Conservation (phyloP, 2,888 invertebrate genomes). For the Heteromurus nitidus region DNA sequence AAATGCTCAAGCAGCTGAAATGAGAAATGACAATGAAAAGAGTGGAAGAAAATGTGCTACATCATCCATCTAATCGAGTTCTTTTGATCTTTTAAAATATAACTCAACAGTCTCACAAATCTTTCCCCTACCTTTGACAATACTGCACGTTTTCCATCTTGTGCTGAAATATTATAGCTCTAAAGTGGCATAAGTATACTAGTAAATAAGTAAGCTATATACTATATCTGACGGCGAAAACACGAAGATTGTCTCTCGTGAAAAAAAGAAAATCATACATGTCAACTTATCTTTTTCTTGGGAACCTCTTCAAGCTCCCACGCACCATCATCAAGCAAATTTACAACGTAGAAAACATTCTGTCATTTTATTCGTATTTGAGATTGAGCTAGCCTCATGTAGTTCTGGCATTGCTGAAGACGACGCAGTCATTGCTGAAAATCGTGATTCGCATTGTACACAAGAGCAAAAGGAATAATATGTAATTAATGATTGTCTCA, state of each 20-base stretch:
- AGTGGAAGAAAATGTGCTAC: background rate
- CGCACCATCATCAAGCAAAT: slow-evolving; percentile 23
- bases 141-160: background rate
- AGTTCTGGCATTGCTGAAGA: too few relatives aligned
- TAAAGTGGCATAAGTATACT: background rate
- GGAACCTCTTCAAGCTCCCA: slow-evolving; percentile 47
- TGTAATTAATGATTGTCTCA: background rate
- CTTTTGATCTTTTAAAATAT: background rate
- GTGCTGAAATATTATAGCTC: background rate
- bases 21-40: slow-evolving; percentile 9
- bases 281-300: slow-evolving; percentile 33
- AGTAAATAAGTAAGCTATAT: background rate
- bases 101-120: background rate
- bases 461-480: background rate
- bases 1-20: background rate
- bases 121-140: background rate
- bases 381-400: too few relatives aligned
- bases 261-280: slow-evolving; percentile 25
- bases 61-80: background rate
- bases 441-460: too few relatives aligned
- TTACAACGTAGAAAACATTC: background rate
- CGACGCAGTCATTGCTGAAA: too few relatives aligned
- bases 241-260: background rate
- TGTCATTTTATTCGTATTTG: too few relatives aligned
- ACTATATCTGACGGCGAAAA: background rate